Conservation (phyloP, 2,888 invertebrate species). For the Xylota segnis region DNA sequence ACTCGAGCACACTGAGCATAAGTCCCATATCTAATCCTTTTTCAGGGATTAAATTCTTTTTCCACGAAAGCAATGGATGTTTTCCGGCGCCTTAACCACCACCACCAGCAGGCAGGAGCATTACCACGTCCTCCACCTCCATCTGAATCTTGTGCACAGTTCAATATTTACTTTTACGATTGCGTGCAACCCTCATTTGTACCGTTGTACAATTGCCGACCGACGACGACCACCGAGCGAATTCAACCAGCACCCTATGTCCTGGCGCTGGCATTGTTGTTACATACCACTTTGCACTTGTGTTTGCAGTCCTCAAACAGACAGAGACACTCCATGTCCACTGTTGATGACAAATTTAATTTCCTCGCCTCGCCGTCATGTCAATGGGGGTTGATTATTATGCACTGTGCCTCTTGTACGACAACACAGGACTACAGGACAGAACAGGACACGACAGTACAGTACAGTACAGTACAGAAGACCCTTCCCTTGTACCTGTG, state of each 20-base stretch:
- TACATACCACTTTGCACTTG: slow-evolving; percentile 75
- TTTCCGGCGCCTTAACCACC: slow-evolving; percentile 46
- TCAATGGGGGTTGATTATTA: slow-evolving; percentile 75
- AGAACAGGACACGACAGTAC: slow-evolving; percentile 5
- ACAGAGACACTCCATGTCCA: slow-evolving; percentile 75
- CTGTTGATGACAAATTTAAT: slow-evolving; percentile 77
- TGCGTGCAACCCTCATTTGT: slow-evolving; percentile 74
- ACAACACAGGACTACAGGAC: too few relatives aligned
- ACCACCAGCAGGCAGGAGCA: not conserved
- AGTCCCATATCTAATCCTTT: slow-evolving; percentile 71
- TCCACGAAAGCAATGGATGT: slow-evolving; percentile 63
- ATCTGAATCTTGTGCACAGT: slow-evolving; percentile 56
- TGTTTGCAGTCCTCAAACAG: slow-evolving; percentile 75
- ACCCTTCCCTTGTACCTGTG: slow-evolving; percentile 43
- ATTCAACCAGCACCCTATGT: slow-evolving; percentile 9
- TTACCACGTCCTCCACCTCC: not conserved
- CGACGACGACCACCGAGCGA: slow-evolving; percentile 20
- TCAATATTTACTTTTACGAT: slow-evolving; percentile 69
- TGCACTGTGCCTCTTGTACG: slow-evolving; percentile 56
- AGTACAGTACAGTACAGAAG: not conserved
- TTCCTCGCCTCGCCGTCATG: slow-evolving; percentile 73
- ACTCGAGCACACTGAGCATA: slow-evolving; percentile 14
- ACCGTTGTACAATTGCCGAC: slow-evolving; percentile 29
- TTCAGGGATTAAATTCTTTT: slow-evolving; percentile 74
- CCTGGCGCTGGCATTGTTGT: slow-evolving; percentile 66